Percentiles rank a stretch among this genome's conserved stretches.
phyloP scores from a whole-genome alignment of 2,888 invertebrate species.

The Cephalotes varians region DNA sequence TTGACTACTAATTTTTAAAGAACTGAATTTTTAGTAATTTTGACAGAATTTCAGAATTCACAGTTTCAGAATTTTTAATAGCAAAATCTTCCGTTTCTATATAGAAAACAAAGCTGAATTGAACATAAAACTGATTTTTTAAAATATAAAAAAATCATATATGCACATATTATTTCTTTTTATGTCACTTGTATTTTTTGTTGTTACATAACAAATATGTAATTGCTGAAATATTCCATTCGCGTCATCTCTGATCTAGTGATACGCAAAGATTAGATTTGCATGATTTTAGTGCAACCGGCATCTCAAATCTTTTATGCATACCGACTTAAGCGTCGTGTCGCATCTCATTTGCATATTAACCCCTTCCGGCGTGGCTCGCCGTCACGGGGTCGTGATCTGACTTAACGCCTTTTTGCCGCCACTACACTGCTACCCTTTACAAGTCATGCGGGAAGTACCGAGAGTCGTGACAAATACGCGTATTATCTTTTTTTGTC shows the following conservation, averaged over 20 bases:
- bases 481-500: constrained; percentile 58
- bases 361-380: constrained; percentile 75
- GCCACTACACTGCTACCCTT: constrained; percentile 62
- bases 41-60: neutral
- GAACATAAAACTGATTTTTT: neutral
- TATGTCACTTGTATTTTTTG: neutral
- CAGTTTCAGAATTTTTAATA: neutral
- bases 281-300: constrained; percentile 28
- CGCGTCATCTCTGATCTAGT: constrained; percentile 12
- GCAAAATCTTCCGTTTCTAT: neutral
- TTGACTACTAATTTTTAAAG: neutral
- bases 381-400: constrained; percentile 79
- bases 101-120: neutral
- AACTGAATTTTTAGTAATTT: neutral
- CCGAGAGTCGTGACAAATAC: constrained; percentile 64
- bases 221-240: neutral
- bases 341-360: constrained; percentile 80
- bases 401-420: constrained; percentile 84
- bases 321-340: constrained; percentile 22
- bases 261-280: constrained; percentile 27
- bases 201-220: neutral
- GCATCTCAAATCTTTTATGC: constrained; percentile 13
- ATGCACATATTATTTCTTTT: neutral
- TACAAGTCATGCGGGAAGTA: constrained; percentile 57
- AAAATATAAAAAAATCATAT: neutral